phyloP scores from a whole-genome alignment of 2,113 vertebrate species.

The Phodopus roborovskii region DNA sequence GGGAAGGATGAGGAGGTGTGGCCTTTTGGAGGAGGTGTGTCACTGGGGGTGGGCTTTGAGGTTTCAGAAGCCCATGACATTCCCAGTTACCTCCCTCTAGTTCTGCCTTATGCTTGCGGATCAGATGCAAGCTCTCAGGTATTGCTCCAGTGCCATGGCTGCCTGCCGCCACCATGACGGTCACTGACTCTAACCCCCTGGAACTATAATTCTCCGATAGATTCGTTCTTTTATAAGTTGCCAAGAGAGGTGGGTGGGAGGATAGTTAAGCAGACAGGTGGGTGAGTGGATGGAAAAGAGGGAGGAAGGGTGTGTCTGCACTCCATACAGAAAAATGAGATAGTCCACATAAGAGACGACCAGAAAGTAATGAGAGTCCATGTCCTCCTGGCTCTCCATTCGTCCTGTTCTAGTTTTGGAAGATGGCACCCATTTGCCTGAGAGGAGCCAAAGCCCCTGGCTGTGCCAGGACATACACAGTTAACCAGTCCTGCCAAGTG shows the following conservation, averaged over 20 bases:
- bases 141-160: too few relatives aligned
- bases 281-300: fast-evolving
- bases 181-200: neutral
- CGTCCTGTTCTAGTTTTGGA: neutral
- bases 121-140: neutral
- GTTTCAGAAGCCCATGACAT: neutral
- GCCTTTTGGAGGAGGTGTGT: neutral
- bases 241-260: fast-evolving
- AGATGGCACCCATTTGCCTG: neutral
- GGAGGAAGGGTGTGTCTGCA: neutral
- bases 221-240: neutral
- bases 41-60: neutral
- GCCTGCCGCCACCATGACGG: too few relatives aligned
- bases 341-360: neutral
- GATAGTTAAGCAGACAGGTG: fast-evolving
- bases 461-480: neutral
- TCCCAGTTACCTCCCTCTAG: neutral
- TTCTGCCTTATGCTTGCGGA: neutral
- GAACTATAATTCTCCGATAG: neutral
- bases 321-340: neutral
- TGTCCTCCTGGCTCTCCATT: neutral
- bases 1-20: neutral
- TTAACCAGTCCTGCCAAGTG: neutral
- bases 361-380: neutral
- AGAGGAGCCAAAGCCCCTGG: neutral